Percentiles rank a stretch among this genome's conserved stretches.
phyloP scores from a whole-genome alignment of 2,888 invertebrate genomes.

The Ichneumoninae sp. region DNA sequence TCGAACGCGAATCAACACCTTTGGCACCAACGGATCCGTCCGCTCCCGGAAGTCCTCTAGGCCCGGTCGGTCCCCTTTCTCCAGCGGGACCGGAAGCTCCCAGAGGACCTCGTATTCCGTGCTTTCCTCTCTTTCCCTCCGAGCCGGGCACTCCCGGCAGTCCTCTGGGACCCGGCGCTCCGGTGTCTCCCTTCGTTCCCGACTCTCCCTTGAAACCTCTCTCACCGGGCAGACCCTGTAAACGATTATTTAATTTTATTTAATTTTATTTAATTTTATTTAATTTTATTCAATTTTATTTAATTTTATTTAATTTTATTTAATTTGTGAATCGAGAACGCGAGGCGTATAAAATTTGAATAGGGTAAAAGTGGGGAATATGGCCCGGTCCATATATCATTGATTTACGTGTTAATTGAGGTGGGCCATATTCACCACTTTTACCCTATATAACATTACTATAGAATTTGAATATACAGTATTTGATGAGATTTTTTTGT shows the following conservation, averaged over 20 bases:
- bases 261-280: too few species aligned
- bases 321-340: too few species aligned
- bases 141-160: constrained; percentile 90
- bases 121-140: constrained; percentile 93
- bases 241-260: constrained; percentile 5
- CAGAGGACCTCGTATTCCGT: constrained; percentile 91
- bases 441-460: too few species aligned
- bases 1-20: constrained; percentile 83
- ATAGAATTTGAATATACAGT: too few species aligned
- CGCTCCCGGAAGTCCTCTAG: constrained; percentile 89
- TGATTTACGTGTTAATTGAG: too few species aligned
- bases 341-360: too few species aligned
- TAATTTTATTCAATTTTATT: too few species aligned
- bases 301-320: too few species aligned
- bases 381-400: too few species aligned
- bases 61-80: constrained; percentile 89
- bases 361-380: too few species aligned
- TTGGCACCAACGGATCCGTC: constrained; percentile 92
- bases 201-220: constrained; percentile 92
- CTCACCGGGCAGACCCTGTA: constrained; percentile 91
- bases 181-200: constrained; percentile 91
- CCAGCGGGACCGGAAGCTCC: constrained; percentile 91
- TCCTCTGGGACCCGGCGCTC: constrained; percentile 90
- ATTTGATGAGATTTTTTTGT: neutral
- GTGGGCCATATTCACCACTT: too few species aligned